These are phyloP conservation scores for Ormyrus rosae DNA, from an alignment of 2,888 invertebrate species.

Conservation along the genomic window DNA sequence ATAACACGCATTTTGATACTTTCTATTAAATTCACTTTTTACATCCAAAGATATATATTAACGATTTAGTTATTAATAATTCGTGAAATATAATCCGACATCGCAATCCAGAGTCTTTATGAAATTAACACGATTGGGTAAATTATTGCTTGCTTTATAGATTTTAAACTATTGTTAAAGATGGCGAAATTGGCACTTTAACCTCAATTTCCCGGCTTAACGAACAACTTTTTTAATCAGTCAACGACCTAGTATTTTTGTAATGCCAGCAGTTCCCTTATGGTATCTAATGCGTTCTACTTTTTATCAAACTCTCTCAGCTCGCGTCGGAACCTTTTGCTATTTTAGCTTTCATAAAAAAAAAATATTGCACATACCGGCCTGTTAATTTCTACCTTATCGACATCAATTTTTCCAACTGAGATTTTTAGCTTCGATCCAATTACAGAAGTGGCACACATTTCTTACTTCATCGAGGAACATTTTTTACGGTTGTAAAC, in stretches of 20 bases:
- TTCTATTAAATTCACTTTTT: no score
- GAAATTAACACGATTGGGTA: not conserved
- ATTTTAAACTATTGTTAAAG: not conserved
- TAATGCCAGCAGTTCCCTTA: constrained; percentile 13
- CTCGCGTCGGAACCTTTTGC: constrained; percentile 12
- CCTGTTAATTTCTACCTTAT: not conserved
- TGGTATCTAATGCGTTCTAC: constrained; percentile 35
- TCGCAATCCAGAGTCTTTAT: no score
- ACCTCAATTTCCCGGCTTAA: constrained; percentile 32
- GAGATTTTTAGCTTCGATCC: no score
- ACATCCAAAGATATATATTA: no score
- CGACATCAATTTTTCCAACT: not conserved
- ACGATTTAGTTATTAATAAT: no score
- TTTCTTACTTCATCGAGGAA: no score
- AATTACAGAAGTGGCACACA: no score
- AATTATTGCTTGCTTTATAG: not conserved
- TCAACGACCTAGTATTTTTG: constrained; percentile 36
- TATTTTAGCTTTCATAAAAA: no score
- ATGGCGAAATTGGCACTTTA: constrained; percentile 20
- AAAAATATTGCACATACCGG: not conserved
- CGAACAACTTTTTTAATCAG: constrained; percentile 37
- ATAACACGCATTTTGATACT: no score
- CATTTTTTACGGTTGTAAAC: no score
- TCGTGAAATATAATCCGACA: no score
- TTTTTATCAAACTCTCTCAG: constrained; percentile 31